These are phyloP conservation scores for Hippoglossus hippoglossus DNA, from an alignment of 2,797 vertebrate genomes.

Conservation along the genomic window DNA sequence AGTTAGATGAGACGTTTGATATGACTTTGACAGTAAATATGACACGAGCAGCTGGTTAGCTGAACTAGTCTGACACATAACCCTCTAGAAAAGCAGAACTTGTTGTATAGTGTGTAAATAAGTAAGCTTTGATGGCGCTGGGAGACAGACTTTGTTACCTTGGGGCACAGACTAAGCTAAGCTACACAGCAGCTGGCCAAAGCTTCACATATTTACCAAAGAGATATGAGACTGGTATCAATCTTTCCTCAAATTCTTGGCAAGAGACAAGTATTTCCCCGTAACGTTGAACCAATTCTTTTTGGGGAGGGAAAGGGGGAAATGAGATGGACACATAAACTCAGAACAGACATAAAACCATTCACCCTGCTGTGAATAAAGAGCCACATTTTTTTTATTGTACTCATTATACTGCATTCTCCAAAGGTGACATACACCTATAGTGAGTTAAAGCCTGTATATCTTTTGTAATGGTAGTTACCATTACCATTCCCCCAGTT, in stretches of 20 bases:
- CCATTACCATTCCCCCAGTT: too few relatives aligned
- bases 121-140: neutral
- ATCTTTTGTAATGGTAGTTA: conserved; percentile 7
- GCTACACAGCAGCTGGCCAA: neutral
- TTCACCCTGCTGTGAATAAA: conserved; percentile 33
- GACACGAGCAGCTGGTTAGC: conserved; percentile 2
- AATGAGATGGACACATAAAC: conserved; percentile 20
- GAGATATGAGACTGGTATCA: neutral
- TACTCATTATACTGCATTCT: conserved; percentile 47
- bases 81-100: neutral
- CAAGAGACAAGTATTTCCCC: conserved; percentile 5
- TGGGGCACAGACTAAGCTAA: conserved; percentile 9
- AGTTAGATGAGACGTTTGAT: neutral
- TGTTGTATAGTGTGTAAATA: neutral
- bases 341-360: conserved; percentile 33
- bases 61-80: neutral
- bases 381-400: conserved; percentile 30
- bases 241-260: neutral
- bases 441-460: conserved; percentile 15
- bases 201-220: neutral
- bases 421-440: conserved; percentile 35
- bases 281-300: neutral
- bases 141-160: neutral
- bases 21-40: conserved; percentile 5
- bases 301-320: neutral